A percentile compares a stretch with the other conserved stretches of the same genome.
These are phyloP conservation scores for Cylloceria caligata DNA, from an alignment of 2,888 invertebrate species.

Conservation along the genomic window DNA sequence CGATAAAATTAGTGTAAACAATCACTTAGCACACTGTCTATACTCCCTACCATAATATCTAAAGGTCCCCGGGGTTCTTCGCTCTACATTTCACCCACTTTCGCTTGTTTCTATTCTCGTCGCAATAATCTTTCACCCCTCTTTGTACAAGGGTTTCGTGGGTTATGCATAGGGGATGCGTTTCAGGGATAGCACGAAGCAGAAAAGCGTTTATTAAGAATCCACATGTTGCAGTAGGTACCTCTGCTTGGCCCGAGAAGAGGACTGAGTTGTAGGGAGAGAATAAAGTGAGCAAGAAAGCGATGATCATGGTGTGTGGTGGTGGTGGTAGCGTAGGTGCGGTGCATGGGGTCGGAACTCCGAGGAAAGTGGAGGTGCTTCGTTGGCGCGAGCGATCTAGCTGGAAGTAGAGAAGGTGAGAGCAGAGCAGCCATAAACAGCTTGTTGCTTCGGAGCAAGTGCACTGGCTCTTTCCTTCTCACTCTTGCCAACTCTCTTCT, in stretches of 20 bases:
- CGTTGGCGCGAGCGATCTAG: slow-evolving; percentile 64
- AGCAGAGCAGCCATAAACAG: slow-evolving; percentile 82
- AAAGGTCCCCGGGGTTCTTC: slow-evolving; percentile 74
- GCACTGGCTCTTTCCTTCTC: slow-evolving; percentile 64
- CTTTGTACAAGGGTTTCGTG: slow-evolving; percentile 34
- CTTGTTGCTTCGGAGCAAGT: slow-evolving; percentile 83
- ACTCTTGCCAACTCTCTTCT: slow-evolving; percentile 61
- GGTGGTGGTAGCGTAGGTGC: slow-evolving; percentile 8
- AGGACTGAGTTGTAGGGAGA: background rate
- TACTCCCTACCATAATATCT: slow-evolving; percentile 62
- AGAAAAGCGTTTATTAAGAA: background rate
- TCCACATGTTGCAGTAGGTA: background rate
- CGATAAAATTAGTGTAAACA: slow-evolving; percentile 83
- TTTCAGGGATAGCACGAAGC: slow-evolving; percentile 20
- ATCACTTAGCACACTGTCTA: slow-evolving; percentile 80
- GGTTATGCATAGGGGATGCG: slow-evolving; percentile 15
- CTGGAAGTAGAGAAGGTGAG: slow-evolving; percentile 68
- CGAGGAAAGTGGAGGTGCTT: slow-evolving; percentile 56
- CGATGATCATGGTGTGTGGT: slow-evolving; percentile 13
- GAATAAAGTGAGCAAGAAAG: slow-evolving; percentile 17
- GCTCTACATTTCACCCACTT: slow-evolving; percentile 60
- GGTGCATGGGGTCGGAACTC: slow-evolving; percentile 27
- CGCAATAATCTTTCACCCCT: slow-evolving; percentile 22
- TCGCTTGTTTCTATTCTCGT: background rate
- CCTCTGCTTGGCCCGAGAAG: background rate